phyloP scores from a whole-genome alignment of 2,113 vertebrate species.

The Malurus alboscapulatus region DNA sequence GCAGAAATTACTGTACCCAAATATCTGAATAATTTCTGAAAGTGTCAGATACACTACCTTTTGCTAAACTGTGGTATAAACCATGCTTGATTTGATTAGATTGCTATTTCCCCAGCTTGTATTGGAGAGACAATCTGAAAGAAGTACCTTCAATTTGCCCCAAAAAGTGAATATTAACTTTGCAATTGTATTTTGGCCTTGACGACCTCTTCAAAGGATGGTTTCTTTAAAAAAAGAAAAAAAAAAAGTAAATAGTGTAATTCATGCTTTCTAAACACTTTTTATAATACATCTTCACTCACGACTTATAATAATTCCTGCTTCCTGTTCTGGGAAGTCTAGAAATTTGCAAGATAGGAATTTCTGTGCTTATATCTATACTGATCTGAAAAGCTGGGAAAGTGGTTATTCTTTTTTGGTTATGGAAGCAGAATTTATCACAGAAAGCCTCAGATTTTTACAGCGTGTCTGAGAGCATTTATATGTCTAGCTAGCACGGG shows the following conservation, averaged over 20 bases:
- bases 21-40: slow-evolving; percentile 3
- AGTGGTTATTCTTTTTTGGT: neutral
- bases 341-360: slow-evolving; percentile 20
- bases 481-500: slow-evolving; percentile 1
- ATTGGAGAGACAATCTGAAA: neutral
- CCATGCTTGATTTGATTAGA: neutral
- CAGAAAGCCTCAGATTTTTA: neutral
- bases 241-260: neutral
- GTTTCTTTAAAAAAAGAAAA: neutral
- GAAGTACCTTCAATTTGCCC: slow-evolving; percentile 27
- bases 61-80: slow-evolving; percentile 27
- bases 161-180: slow-evolving; percentile 27
- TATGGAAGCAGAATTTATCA: neutral
- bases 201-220: neutral
- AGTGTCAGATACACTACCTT: neutral
- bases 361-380: neutral
- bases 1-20: neutral
- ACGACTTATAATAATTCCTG: neutral
- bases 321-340: slow-evolving; percentile 23
- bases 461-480: neutral
- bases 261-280: neutral
- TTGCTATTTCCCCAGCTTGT: neutral
- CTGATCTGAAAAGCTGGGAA: neutral
- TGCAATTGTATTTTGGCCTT: neutral
- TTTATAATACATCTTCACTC: neutral